Evolutionary conservation across 2,888 invertebrate genomes (phyloP).

Genomic region (Parnassius mnemosyne): DNA sequence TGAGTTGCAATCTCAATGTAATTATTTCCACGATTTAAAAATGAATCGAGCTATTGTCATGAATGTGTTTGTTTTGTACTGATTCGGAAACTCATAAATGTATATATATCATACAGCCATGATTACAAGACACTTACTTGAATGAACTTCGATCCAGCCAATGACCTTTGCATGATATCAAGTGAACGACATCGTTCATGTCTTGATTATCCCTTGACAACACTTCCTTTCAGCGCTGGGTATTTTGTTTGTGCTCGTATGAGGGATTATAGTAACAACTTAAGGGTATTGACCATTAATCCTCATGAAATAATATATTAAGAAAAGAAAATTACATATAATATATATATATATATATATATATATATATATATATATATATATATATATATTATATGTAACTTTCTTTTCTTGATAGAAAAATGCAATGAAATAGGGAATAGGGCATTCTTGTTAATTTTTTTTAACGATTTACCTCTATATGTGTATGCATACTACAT

Average conservation of each 20-base stretch:
- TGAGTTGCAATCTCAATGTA: neutral
- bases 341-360: too few relatives aligned
- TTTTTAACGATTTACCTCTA: too few relatives aligned
- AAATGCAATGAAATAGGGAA: too few relatives aligned
- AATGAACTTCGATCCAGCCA: slow-evolving; percentile 59
- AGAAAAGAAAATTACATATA: too few relatives aligned
- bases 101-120: slow-evolving; percentile 26
- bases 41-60: too few relatives aligned
- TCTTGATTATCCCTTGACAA: slow-evolving; percentile 69
- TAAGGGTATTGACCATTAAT: slow-evolving; percentile 15
- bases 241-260: slow-evolving; percentile 28
- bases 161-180: slow-evolving; percentile 60
- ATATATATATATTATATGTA: too few relatives aligned
- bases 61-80: neutral
- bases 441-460: too few relatives aligned
- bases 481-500: too few relatives aligned
- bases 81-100: slow-evolving; percentile 24
- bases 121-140: slow-evolving; percentile 37
- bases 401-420: too few relatives aligned
- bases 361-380: too few relatives aligned
- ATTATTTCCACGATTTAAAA: neutral
- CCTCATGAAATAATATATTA: neutral
- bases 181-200: slow-evolving; percentile 72
- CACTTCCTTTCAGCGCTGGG: slow-evolving; percentile 57
- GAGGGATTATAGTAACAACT: slow-evolving; percentile 27